Evolutionary conservation across 2,797 vertebrate species (phyloP).

Genomic region (Phalloptychus januarius): DNA sequence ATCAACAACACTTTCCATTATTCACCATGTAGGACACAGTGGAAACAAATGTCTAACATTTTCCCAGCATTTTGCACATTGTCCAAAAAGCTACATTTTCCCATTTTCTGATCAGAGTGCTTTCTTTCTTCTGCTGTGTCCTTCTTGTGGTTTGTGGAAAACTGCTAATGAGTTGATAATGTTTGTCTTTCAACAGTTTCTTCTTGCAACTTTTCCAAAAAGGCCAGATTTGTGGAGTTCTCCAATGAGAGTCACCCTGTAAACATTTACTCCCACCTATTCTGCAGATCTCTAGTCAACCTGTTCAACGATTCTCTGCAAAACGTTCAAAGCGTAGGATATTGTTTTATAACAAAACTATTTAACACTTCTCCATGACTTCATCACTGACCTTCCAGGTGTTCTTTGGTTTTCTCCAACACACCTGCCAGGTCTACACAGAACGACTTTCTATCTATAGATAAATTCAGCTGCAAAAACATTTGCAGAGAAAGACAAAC

Average conservation of each 20-base stretch:
- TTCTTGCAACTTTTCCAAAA: not conserved
- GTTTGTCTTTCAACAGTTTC: not conserved
- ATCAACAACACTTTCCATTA: not conserved
- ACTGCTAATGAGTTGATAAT: not conserved
- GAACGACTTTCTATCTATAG: not conserved
- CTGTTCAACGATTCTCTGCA: not conserved
- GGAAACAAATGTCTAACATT: not conserved
- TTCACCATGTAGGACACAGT: not conserved
- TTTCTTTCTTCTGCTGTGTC: not conserved
- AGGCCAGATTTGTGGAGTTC: not conserved
- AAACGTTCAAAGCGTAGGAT: not conserved
- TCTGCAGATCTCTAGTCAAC: not conserved
- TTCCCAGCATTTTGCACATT: not conserved
- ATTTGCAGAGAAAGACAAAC: not conserved
- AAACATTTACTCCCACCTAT: not conserved
- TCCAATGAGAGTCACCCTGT: not conserved
- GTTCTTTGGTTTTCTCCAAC: not conserved
- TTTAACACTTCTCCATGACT: not conserved
- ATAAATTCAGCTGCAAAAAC: not conserved
- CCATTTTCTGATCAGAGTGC: not conserved
- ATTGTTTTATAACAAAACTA: not conserved
- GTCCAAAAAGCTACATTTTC: not conserved
- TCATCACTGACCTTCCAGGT: not conserved
- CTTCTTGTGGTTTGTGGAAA: not conserved
- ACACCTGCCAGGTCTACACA: not conserved